A percentile compares a stretch with the other conserved stretches of the same genome.
These are phyloP conservation scores for Cataglyphis livida DNA, from an alignment of 2,888 invertebrate genomes.

Conservation along the genomic window DNA sequence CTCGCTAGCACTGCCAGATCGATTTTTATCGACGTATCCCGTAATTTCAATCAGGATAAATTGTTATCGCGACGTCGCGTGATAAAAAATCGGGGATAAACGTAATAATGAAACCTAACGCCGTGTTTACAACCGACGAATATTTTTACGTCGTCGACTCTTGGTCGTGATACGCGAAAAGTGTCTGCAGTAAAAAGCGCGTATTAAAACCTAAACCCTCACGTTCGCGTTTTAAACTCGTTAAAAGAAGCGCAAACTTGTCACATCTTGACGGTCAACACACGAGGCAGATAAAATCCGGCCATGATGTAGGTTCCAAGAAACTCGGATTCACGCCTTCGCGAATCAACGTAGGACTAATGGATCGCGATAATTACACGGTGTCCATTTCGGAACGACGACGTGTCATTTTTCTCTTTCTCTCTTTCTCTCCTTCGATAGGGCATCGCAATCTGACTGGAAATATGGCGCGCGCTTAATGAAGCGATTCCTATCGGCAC, in stretches of 20 bases:
- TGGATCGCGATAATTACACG: conserved; percentile 61
- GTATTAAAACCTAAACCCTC: conserved; percentile 44
- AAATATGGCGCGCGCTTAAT: conserved; percentile 69
- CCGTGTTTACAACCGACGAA: conserved; percentile 46
- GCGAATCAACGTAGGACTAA: conserved; percentile 57
- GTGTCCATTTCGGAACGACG: background rate
- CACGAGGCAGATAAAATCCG: conserved; percentile 58
- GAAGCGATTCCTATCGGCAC: conserved; percentile 81
- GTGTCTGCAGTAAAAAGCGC: conserved; percentile 55
- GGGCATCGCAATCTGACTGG: background rate
- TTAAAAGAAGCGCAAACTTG: conserved; percentile 55
- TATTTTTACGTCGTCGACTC: conserved; percentile 59
- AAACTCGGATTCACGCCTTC: background rate
- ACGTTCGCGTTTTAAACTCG: conserved; percentile 55
- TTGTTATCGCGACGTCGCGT: background rate
- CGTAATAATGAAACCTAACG: background rate
- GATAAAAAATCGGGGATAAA: background rate
- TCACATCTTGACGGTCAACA: conserved; percentile 58
- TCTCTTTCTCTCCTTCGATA: background rate
- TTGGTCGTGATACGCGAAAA: conserved; percentile 17
- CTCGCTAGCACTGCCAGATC: background rate
- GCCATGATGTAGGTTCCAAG: background rate
- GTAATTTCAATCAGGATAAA: conserved; percentile 22
- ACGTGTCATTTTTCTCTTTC: background rate
- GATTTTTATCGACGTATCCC: background rate